Evolutionary conservation across 2,113 vertebrate species (phyloP).

Genomic region (Corythoichthys haematopterus): DNA sequence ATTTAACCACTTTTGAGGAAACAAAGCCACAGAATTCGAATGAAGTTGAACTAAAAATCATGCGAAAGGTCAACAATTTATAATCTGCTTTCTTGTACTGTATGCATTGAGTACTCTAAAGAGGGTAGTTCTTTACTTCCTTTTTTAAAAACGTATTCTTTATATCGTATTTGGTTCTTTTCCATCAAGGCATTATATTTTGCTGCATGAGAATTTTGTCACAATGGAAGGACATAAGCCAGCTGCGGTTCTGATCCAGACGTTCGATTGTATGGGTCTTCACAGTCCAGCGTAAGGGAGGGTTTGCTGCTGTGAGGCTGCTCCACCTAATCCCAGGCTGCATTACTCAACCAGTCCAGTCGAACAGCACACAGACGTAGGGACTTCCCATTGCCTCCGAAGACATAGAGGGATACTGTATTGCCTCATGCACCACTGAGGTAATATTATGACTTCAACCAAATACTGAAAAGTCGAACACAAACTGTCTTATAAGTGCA

Average conservation of each 20-base stretch:
- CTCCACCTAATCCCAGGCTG: constrained; percentile 77
- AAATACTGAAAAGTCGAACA: constrained; percentile 45
- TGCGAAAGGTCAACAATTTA: neutral
- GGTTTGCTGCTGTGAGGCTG: constrained; percentile 62
- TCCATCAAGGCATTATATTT: neutral
- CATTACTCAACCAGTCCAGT: constrained; percentile 72
- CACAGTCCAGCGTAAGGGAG: constrained; percentile 64
- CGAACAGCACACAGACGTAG: constrained; percentile 59
- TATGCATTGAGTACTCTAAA: neutral
- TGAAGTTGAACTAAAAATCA: neutral
- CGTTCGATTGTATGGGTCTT: constrained; percentile 55
- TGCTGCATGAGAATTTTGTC: constrained; percentile 36
- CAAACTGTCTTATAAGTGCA: constrained; percentile 43
- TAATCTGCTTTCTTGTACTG: too few species aligned
- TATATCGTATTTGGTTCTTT: constrained; percentile 10
- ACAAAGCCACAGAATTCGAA: constrained; percentile 27
- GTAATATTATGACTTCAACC: constrained; percentile 70
- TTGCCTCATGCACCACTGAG: constrained; percentile 67
- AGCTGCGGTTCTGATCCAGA: constrained; percentile 62
- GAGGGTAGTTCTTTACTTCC: neutral
- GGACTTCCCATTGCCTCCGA: constrained; percentile 70
- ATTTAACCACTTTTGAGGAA: constrained; percentile 40
- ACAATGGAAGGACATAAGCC: constrained; percentile 42
- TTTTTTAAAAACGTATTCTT: neutral
- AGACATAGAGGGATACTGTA: constrained; percentile 65